Conservation (phyloP, 2,797 vertebrate genomes). For the Pangasius macronema region DNA sequence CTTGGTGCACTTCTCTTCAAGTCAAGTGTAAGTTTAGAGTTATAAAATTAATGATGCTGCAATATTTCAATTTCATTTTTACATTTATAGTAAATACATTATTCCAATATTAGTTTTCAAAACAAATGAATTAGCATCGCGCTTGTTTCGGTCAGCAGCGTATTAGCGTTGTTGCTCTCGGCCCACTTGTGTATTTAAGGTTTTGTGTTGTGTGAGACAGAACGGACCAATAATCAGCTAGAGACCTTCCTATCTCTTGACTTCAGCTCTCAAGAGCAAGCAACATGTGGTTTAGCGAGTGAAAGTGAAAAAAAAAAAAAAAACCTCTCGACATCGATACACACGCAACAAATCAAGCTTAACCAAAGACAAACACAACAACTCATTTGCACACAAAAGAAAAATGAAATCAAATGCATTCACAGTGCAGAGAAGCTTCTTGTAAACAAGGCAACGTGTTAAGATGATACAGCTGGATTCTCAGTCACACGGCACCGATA, state of each 20-base stretch:
- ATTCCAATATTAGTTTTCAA: not conserved
- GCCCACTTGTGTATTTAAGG: not conserved
- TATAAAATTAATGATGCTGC: not conserved
- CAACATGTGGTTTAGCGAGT: conserved; percentile 50
- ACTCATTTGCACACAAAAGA: conserved; percentile 70
- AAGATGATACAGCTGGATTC: conserved; percentile 76
- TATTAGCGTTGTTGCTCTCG: not conserved
- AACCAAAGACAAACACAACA: conserved; percentile 69
- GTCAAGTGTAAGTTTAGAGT: not conserved
- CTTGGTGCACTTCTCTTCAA: not conserved
- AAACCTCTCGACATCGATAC: conserved; percentile 55
- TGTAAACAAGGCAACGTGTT: conserved; percentile 72
- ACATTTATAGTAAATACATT: not conserved
- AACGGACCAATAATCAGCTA: conserved; percentile 45
- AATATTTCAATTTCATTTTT: not conserved
- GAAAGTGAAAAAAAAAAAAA: not conserved
- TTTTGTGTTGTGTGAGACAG: conserved; percentile 15
- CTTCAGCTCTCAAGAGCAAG: conserved; percentile 49
- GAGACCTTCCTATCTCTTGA: conserved; percentile 41
- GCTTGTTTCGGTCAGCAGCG: not conserved
- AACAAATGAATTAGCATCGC: not conserved
- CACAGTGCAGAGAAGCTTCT: conserved; percentile 59
- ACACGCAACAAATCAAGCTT: conserved; percentile 68
- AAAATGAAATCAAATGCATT: conserved; percentile 56
- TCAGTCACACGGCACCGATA: conserved; percentile 64